Base-by-base conservation (phyloP, 2,888 invertebrate genomes). In the Phaedon cochleariae region DNA sequence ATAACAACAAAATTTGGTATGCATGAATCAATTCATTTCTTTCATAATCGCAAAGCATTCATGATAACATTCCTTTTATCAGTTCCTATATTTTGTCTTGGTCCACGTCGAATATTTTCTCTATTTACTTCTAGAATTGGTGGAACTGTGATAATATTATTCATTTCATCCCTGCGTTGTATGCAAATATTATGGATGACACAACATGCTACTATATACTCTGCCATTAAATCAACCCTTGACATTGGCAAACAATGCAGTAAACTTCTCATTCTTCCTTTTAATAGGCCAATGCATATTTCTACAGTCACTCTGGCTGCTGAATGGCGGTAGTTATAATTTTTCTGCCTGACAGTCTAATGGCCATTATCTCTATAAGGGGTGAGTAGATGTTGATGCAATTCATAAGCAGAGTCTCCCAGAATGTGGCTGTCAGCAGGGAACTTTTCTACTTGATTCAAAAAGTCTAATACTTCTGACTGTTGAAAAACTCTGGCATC, bases 401-500 rank as follows among this genome's bases (percentile, higher is more conserved):
- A 45, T 58, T 48, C 58, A 48, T 31, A 58, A 58, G 48, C 54
- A 54, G 21, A 54, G 34, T 54, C 21, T 5, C 46, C 48, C 20
- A 26, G 1, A 58, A 58, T 54, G 34, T 37, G 54, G 34, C 54
- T 54, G 54, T 54, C 3, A 34, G 31, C 54, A 54, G 54, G 54
- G 37, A 54, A 54, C 18, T 18, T 20, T 1, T 53, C 10, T 2
- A 34, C 37, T 17, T 54, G 7, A 12, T 54, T 54, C 37, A 54
- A 54, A n/a, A 34, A 37, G 34, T 54, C 34, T 21, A 55, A 26
- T 37, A 75, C 65, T 63, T 65, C 67, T 21, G 72, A 75, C 29
- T 59, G 22, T 4, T 63, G 60, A 63, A 74, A 74, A 18, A 68
- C 64, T 59, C 71, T 58, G 15, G 68, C 68, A 65, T 74, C 74